Percentiles rank a stretch among this genome's conserved stretches.
These are phyloP conservation scores for Gryllus longicercus DNA, from an alignment of 2,888 invertebrate species.

Conservation along the genomic window DNA sequence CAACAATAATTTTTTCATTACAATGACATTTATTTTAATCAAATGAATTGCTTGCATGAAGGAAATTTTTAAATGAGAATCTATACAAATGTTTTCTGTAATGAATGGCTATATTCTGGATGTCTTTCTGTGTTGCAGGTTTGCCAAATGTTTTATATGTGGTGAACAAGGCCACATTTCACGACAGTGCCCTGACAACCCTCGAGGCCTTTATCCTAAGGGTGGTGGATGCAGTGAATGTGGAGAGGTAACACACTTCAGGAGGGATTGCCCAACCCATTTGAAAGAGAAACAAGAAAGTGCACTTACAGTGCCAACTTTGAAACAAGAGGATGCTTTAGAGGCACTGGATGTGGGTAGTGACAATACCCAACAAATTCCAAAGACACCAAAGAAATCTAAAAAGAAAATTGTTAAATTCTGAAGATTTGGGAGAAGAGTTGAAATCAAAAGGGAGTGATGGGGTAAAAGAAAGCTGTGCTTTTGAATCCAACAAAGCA, in stretches of 20 bases:
- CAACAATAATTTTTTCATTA: no score
- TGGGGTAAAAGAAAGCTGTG: no score
- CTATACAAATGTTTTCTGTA: no score
- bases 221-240: constrained; percentile 79
- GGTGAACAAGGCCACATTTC: constrained; percentile 83
- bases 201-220: constrained; percentile 80
- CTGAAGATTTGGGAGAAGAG: no score
- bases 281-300: constrained; percentile 50
- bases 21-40: no score
- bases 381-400: no score
- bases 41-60: no score
- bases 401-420: no score
- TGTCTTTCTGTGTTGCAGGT: constrained; percentile 49
- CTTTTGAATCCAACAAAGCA: no score
- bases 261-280: constrained; percentile 71
- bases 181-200: constrained; percentile 83
- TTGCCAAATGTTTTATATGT: constrained; percentile 86
- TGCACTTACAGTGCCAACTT: constrained; percentile 50
- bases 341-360: constrained; percentile 48
- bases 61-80: no score
- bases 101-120: no score
- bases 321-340: constrained; percentile 46
- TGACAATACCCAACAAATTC: neutral
- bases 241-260: constrained; percentile 80
- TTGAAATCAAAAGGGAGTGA: no score